Percentiles rank a stretch among this genome's conserved stretches.
Evolutionary conservation across 1,140 invertebrate species (phyloP).

Genomic region (Vanessa tameamea): DNA sequence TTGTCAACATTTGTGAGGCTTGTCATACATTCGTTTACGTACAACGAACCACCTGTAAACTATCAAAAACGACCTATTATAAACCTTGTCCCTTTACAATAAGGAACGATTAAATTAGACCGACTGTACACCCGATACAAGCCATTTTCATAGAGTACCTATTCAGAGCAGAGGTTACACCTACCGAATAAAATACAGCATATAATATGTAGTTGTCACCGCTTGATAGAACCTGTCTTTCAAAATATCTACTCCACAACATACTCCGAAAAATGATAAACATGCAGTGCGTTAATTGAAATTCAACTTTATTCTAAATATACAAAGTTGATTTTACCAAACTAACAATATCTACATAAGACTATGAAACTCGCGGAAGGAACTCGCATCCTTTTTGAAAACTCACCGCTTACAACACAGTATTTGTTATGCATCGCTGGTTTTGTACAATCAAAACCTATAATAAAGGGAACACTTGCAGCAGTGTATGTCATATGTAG

Average conservation of each 20-base stretch:
- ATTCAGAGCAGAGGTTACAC: slow-evolving; percentile 68
- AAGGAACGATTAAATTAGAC: slow-evolving; percentile 26
- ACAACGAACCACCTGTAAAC: slow-evolving; percentile 10
- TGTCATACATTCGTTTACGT: slow-evolving; percentile 37
- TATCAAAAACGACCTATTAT: neutral
- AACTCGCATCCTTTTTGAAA: neutral
- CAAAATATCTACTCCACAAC: slow-evolving; percentile 66
- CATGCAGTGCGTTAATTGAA: slow-evolving; percentile 5
- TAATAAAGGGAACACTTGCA: neutral
- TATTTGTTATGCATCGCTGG: slow-evolving; percentile 13
- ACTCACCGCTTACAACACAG: neutral
- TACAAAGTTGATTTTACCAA: slow-evolving; percentile 22
- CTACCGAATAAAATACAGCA: slow-evolving; percentile 71
- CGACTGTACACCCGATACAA: slow-evolving; percentile 36
- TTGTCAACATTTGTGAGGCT: slow-evolving; percentile 41
- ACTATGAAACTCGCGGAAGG: neutral
- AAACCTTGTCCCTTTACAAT: slow-evolving; percentile 14
- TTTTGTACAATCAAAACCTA: neutral
- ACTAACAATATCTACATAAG: neutral
- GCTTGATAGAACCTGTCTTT: slow-evolving; percentile 77
- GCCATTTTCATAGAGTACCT: slow-evolving; percentile 60
- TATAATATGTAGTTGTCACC: slow-evolving; percentile 77
- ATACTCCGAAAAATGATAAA: slow-evolving; percentile 29
- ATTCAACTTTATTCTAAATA: slow-evolving; percentile 26
- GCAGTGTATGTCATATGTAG: slow-evolving; percentile 21